Base-by-base conservation (phyloP, 2,113 vertebrate species). In the Mus spicilegus region DNA sequence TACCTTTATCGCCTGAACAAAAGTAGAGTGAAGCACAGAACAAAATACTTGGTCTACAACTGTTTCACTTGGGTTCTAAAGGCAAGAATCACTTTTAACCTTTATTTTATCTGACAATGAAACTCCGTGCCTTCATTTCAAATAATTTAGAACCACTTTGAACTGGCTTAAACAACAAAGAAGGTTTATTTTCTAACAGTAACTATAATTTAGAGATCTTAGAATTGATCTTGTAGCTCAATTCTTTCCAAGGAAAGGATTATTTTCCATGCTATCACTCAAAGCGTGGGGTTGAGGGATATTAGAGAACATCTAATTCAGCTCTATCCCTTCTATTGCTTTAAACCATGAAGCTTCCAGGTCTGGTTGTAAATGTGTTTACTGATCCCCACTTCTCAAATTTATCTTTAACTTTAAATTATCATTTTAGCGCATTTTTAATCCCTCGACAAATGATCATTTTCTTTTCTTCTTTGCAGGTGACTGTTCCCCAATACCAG, bases 111-210 rank as follows among this genome's bases (percentile, higher is more conserved):
- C 56, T 63, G 42, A 80, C 7, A 36, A 70, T 33, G 94, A 94
- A 96, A 22, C 16, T 80, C 39, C 33, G 13, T 69, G 20, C 58
- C 87, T 92, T 65, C 88, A 67, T 54, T 93, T 77, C 80, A 96
- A 94, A 93, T 93, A 92, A 88, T 56, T 14, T 16, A 4, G 11
- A 19, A 14, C 36, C 1, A 42, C 22, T 12, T 80, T 19, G n/a
- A 85, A 81, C 78, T 19, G 81, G 24, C 26, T 93, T 87, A 96
- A 93, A 80, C 69, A 87, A 93, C 54, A 96, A 89, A 95, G 51
- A n/a, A 46, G 86, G 81, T 73, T 73, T 75, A 58, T 94, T 93
- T 90, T 54, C 72, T 95, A 20, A 36, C n/a, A 42, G 36, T 51
- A 80, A 94, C 22, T 76, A 1, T 51, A 81, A 26, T 81, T 96